Base-by-base conservation (phyloP, 2,113 vertebrate species). In the Mohoua ochrocephala region DNA sequence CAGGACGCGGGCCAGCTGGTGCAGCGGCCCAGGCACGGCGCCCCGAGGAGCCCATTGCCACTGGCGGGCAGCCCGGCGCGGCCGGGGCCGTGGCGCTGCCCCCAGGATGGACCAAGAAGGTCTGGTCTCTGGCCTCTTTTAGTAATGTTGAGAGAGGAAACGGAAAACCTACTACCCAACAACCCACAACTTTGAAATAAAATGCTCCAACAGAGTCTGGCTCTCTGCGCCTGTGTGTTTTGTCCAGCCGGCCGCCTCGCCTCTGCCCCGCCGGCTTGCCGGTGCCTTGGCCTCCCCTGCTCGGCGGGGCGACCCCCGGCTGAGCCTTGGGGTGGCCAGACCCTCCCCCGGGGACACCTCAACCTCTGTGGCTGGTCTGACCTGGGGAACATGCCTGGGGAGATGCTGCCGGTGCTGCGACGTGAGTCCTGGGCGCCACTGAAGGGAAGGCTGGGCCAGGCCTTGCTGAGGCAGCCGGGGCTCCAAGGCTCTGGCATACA, bases 181-280 rank as follows among this genome's bases (percentile, higher is more conserved):
- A 71, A 70, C 31, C 7, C 0, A 0, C 86, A 89, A 12, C 56
- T 63, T 56, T 61, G 61, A 92, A 98, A 98, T 98, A 98, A 98
- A 98, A 75, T 81, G 64, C 96, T 98, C 89, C 97, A 95, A 97
- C 97, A 97, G 76, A 73, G 61, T 83, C 33, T 90, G 95, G 65
- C 95, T 97, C 81, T 52, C 76, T 57, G 97, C 91, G 90, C 96
- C 89, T 93, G 91, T 92, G 97, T 98, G 87, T 95, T 98, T 93
- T 98, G 91, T 98, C 75, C 15, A 26, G 42, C 28, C 0, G 3
- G 76, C 39, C 9, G 35, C 60, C 21, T 49, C 3, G 0, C 37
- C 84, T 28, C 52, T 2, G 1, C 8, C 82, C 37, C 1, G 1
- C 60, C 0, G 10, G 52, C 79, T 56, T 41, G 42, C 28, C 0